A percentile compares a stretch with the other conserved stretches of the same genome.
phyloP scores from a whole-genome alignment of 1,140 invertebrate genomes.

The Lamellibrachia luymesi region DNA sequence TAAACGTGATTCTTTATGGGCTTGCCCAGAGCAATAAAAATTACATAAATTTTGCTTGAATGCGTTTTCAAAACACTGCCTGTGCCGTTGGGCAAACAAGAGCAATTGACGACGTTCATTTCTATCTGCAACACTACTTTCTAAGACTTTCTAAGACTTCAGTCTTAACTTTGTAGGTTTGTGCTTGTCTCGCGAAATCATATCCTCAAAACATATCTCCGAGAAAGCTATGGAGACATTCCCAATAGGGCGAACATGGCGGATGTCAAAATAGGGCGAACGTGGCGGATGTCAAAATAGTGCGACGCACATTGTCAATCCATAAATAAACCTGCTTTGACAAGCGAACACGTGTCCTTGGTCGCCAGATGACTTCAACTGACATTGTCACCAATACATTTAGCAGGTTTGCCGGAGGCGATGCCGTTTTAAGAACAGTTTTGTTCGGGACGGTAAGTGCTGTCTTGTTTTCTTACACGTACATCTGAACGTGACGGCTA shows the following conservation, averaged over 20 bases:
- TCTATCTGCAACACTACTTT: too few relatives aligned
- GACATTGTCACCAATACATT: background rate
- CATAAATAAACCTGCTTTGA: background rate
- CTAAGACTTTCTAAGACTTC: too few relatives aligned
- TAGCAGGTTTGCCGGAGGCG: background rate
- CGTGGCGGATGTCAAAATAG: background rate
- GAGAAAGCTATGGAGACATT: background rate
- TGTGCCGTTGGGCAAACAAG: too few relatives aligned
- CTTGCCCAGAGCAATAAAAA: too few relatives aligned
- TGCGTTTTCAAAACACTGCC: too few relatives aligned
- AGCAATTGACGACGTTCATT: too few relatives aligned
- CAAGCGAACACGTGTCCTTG: background rate
- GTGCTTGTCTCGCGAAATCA: background rate
- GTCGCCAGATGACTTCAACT: too few relatives aligned
- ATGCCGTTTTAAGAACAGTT: background rate
- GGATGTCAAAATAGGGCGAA: background rate
- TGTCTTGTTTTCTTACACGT: background rate
- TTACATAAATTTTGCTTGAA: too few relatives aligned
- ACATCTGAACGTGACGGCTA: background rate
- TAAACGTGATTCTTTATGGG: too few relatives aligned
- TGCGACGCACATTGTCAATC: background rate
- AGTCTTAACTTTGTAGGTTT: too few relatives aligned
- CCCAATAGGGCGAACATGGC: background rate
- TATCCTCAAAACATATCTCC: background rate
- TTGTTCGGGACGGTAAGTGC: too few relatives aligned